Evolutionary conservation across 2,797 vertebrate species (phyloP).

Genomic region (Amblyraja radiata): DNA sequence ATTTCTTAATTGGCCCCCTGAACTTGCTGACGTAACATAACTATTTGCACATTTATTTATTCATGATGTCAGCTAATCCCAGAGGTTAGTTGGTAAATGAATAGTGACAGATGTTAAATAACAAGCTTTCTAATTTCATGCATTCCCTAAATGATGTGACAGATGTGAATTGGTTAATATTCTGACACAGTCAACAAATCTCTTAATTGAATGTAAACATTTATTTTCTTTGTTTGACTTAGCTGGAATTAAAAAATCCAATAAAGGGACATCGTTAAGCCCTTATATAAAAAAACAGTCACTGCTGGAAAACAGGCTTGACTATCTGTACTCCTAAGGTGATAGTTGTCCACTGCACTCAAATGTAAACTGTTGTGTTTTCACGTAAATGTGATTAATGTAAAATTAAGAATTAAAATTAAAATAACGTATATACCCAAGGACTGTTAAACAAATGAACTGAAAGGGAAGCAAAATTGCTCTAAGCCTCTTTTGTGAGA

Average conservation of each 20-base stretch:
- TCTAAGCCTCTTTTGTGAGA: neutral
- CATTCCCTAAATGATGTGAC: neutral
- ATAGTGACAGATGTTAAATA: neutral
- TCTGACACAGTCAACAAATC: neutral
- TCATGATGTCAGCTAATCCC: neutral
- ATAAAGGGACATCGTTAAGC: neutral
- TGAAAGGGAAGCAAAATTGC: neutral
- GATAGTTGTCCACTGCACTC: too few relatives aligned
- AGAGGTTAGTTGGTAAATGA: neutral
- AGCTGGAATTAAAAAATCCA: neutral
- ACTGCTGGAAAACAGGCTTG: neutral
- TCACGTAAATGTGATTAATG: too few relatives aligned
- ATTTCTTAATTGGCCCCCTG: slow-evolving; percentile 40
- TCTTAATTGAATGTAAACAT: neutral
- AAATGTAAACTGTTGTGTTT: too few relatives aligned
- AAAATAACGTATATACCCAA: neutral
- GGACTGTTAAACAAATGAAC: neutral
- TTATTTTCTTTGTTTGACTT: neutral
- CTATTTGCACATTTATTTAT: neutral
- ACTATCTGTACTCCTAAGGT: neutral
- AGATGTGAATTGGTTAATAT: neutral
- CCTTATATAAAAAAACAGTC: neutral
- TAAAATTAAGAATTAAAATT: too few relatives aligned
- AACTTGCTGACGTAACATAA: neutral
- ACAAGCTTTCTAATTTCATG: neutral